Percentiles rank a stretch among this genome's conserved stretches.
Conservation (phyloP, 2,113 vertebrate genomes). For the Piprites chloris region DNA sequence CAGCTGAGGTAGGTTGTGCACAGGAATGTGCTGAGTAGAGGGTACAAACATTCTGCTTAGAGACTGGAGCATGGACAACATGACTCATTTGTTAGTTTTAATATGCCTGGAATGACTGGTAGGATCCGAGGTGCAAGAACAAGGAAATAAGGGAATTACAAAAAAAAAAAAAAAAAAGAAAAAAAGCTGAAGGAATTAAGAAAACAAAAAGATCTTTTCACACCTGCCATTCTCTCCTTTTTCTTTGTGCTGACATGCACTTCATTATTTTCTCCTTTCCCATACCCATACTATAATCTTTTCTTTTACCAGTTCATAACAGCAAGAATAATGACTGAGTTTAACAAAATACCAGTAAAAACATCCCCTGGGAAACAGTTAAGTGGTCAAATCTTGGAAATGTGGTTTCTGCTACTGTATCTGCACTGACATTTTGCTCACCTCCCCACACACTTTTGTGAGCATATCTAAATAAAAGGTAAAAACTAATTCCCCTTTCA, state of each 20-base stretch:
- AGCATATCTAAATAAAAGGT: not conserved
- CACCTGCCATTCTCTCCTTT: not conserved
- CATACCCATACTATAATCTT: conserved; percentile 45
- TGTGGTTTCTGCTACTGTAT: conserved; percentile 27
- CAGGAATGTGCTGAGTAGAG: fast-evolving
- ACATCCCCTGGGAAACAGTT: conserved; percentile 57
- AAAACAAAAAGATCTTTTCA: not conserved
- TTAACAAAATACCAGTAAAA: conserved; percentile 66
- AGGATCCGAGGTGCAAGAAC: not conserved
- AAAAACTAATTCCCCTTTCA: not conserved
- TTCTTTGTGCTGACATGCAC: not conserved
- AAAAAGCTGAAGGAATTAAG: not conserved
- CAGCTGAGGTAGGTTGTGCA: not conserved
- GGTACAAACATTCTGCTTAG: not conserved
- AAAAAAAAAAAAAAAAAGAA: not conserved
- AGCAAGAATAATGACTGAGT: conserved; percentile 56
- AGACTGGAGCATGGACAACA: not conserved
- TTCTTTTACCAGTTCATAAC: conserved; percentile 63
- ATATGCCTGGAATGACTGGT: not conserved
- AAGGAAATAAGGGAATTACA: not conserved
- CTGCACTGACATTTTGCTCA: not conserved
- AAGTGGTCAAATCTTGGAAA: conserved; percentile 62
- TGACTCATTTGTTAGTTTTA: not conserved
- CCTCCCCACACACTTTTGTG: not conserved
- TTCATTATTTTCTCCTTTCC: conserved; percentile 47